These are phyloP conservation scores for Danio rerio DNA, from an alignment of 2,113 vertebrate genomes.

Conservation along the genomic window GRCz12tu NC_133193.1:37271001-37271500, in stretches of 20 bases:
- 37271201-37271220: constrained; percentile 14
- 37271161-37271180: constrained; percentile 21
- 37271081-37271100: not conserved
- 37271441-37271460: not conserved
- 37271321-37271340: not conserved
- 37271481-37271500: constrained; percentile 2
- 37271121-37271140: not conserved
- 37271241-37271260: not conserved
- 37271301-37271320: not conserved
- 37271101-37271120: too few species aligned
- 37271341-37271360: not conserved
- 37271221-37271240: not conserved
- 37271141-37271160: not conserved
- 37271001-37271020: too few species aligned
- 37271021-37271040: not conserved
- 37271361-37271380: not conserved
- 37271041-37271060: not conserved
- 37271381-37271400: not conserved
- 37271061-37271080: not conserved
- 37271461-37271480: not conserved
- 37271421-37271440: constrained; percentile 21
- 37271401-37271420: constrained; percentile 14
- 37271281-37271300: not conserved
- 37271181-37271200: not conserved
- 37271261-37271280: not conserved